These are phyloP conservation scores for Ophion ellenae DNA, from an alignment of 2,888 invertebrate species.

Conservation along the genomic window DNA sequence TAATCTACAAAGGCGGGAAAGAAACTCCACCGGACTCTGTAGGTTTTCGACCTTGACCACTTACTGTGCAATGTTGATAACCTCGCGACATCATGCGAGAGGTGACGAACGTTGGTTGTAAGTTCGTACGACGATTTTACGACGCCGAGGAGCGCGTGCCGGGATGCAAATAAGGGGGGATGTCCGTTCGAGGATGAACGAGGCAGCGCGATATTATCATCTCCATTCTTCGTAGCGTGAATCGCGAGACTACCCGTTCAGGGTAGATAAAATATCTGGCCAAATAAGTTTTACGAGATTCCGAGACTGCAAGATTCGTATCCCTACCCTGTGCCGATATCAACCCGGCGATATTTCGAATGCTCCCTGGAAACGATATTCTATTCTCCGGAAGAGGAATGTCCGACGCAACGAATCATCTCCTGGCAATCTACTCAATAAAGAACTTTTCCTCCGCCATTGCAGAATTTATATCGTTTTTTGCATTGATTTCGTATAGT, in stretches of 20 bases:
- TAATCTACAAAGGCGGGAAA: no score
- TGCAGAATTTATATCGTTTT: background rate
- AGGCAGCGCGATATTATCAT: background rate
- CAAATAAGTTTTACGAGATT: background rate
- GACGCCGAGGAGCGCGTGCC: background rate
- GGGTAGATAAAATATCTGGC: conserved; percentile 9
- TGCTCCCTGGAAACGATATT: conserved; percentile 7
- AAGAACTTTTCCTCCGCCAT: background rate
- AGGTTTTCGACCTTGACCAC: no score
- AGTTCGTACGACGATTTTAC: no score
- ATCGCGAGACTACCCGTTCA: background rate
- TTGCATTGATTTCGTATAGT: background rate
- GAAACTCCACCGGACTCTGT: no score
- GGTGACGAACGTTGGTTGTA: no score
- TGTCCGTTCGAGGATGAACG: background rate
- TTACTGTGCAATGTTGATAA: no score
- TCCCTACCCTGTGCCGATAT: background rate
- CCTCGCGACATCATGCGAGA: no score
- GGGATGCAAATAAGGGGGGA: background rate
- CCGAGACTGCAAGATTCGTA: background rate
- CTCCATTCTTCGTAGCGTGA: background rate
- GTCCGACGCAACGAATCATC: background rate
- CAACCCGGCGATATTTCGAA: conserved; percentile 30
- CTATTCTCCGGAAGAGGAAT: background rate
- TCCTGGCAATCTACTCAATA: background rate